Evolutionary conservation across 2,797 vertebrate genomes (phyloP), one percentile per base, ranked within the genome.

Genomic region (Cheracebus regulus): DNA sequence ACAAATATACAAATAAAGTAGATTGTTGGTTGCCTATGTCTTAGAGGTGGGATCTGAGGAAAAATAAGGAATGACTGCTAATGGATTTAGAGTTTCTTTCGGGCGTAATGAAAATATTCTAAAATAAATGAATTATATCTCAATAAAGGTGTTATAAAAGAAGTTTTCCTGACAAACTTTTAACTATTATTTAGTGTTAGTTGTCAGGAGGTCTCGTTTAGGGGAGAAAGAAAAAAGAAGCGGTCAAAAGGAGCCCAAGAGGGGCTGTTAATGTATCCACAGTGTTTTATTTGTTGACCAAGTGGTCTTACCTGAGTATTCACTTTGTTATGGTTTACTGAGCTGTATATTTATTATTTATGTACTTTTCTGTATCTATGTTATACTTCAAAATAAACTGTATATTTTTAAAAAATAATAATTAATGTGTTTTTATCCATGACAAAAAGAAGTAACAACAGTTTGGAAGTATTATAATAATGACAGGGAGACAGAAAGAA

Each of bases 61-160:
- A 13, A 33, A 86, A 50, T 26, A 5, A 5, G 28, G 2, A 75
- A 39, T 70, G 64, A 88, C 7, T 55, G 7, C 15, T 72, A 44
- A 28, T 52, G 4, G 9, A 19, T 48, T 67, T 11, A 67, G 28
- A 46, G 15, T 78, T 80, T 41, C 6, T 30, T 78, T 50, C 1
- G 1, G 36, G 22, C 2, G 5, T 50, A 30, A 84, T 17, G 13
- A 55, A 93, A 81, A 26, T 90, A 26, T 64, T 85, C 7, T 96
- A 58, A 78, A 76, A 39, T 78, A 85, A 96, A 5, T 87, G 9
- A 92, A 67, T 30, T 79, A 52, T 46, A 72, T 75, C 33, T 75
- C 33, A 67, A 48, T 15, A 81, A n/a, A 95, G 0, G 3, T 82
- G 15, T 88, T 86, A 7, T n/a, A 39, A 76, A 86, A 46, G 4